A percentile compares a stretch with the other conserved stretches of the same genome.
phyloP scores from a whole-genome alignment of 2,888 invertebrate species.

The Gymnosoma rotundatum region DNA sequence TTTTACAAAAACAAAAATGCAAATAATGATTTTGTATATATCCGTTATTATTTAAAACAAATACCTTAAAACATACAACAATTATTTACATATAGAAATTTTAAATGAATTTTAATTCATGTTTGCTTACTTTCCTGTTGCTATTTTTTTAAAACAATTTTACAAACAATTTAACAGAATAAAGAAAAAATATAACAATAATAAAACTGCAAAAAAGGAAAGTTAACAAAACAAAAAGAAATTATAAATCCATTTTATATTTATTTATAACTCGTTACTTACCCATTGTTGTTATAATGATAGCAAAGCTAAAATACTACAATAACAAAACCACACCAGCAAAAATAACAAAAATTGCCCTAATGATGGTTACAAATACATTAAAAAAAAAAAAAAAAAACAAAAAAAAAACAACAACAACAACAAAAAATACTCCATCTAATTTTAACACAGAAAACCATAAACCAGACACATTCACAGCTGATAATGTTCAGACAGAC shows the following conservation, averaged over 20 bases:
- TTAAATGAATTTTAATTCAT: conserved; percentile 40
- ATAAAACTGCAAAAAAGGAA: background rate
- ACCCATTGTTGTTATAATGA: conserved; percentile 3
- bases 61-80: background rate
- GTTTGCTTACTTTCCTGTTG: conserved; percentile 25
- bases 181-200: conserved; percentile 8
- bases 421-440: background rate
- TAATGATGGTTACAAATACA: conserved; percentile 30
- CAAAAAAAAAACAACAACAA: too few species aligned
- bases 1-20: too few species aligned
- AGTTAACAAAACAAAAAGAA: background rate
- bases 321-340: conserved; percentile 10
- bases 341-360: conserved; percentile 3
- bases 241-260: conserved; percentile 37
- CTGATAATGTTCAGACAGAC: background rate
- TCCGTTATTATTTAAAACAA: background rate
- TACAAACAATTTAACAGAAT: conserved; percentile 48
- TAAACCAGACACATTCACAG: background rate
- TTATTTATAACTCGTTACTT: background rate
- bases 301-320: conserved; percentile 22
- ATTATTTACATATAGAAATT: background rate
- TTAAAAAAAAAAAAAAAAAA: conserved; percentile 1
- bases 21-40: too few species aligned
- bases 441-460: background rate
- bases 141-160: background rate